Evolutionary conservation across 1,140 invertebrate genomes (phyloP).

Genomic region (Agrilus planipennis): DNA sequence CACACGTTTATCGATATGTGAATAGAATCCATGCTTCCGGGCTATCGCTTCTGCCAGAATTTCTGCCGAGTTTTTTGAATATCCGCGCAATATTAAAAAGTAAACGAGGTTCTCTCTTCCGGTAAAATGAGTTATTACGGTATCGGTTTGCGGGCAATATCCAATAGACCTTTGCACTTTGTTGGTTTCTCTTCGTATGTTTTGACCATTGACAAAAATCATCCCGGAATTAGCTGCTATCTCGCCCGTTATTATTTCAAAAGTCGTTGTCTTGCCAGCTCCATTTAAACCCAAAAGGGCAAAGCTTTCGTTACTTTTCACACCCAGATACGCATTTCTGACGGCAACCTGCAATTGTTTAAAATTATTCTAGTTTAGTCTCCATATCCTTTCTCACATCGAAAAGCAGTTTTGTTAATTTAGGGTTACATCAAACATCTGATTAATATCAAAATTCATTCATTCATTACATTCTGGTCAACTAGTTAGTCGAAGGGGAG

Average conservation of each 20-base stretch:
- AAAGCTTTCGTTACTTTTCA: conserved; percentile 61
- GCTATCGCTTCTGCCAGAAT: conserved; percentile 28
- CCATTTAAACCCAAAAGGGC: conserved; percentile 82
- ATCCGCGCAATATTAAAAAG: conserved; percentile 60
- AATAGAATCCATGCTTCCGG: conserved; percentile 35
- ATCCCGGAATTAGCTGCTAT: conserved; percentile 34
- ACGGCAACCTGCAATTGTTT: conserved; percentile 57
- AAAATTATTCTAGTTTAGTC: too few species aligned
- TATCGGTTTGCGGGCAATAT: conserved; percentile 76
- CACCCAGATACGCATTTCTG: conserved; percentile 51
- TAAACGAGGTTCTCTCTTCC: conserved; percentile 62
- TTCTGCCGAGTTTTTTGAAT: conserved; percentile 36
- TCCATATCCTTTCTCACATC: too few species aligned
- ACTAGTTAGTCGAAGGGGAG: too few species aligned
- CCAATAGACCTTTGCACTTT: conserved; percentile 48
- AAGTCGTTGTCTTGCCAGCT: conserved; percentile 63
- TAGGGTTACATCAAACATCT: too few species aligned
- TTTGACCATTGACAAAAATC: conserved; percentile 30
- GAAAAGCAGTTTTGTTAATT: too few species aligned
- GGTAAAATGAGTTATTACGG: conserved; percentile 64
- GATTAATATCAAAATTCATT: too few species aligned
- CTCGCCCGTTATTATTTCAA: conserved; percentile 80
- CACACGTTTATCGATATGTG: conserved; percentile 41
- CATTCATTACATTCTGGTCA: too few species aligned
- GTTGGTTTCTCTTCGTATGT: conserved; percentile 38